phyloP scores from a whole-genome alignment of 2,113 vertebrate species.

The Leiothrix lutea region DNA sequence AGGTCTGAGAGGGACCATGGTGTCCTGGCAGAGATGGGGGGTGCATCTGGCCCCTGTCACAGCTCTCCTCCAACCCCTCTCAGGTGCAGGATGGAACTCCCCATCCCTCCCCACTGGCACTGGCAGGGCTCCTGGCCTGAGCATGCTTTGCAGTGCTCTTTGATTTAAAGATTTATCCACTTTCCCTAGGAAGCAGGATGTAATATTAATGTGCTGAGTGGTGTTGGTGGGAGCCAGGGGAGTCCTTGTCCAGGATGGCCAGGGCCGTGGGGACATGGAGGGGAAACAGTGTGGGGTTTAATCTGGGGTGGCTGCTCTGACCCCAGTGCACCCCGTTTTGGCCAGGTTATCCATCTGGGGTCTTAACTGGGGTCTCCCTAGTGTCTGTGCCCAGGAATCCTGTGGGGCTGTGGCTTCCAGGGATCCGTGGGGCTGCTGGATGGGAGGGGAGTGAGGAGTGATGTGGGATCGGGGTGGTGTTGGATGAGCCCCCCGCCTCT shows the following conservation, averaged over 20 bases:
- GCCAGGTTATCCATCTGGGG: too few species aligned
- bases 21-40: neutral
- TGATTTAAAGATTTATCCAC: slow-evolving; percentile 21
- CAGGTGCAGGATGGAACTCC: neutral
- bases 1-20: neutral
- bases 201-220: neutral
- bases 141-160: rapidly evolving
- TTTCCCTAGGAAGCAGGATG: neutral
- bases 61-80: neutral
- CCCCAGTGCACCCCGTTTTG: rapidly evolving
- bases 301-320: neutral
- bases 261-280: neutral
- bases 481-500: rapidly evolving
- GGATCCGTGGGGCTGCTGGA: neutral
- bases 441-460: neutral
- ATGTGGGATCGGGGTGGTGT: rapidly evolving
- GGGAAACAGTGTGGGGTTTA: neutral
- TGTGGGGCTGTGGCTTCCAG: neutral
- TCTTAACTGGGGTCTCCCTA: neutral
- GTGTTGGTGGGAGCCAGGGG: neutral
- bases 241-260: neutral
- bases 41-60: neutral
- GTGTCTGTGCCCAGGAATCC: neutral
- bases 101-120: neutral
- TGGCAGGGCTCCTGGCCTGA: neutral